Base-by-base conservation (phyloP, 2,113 vertebrate genomes). In the Triplophysa rosa region DNA sequence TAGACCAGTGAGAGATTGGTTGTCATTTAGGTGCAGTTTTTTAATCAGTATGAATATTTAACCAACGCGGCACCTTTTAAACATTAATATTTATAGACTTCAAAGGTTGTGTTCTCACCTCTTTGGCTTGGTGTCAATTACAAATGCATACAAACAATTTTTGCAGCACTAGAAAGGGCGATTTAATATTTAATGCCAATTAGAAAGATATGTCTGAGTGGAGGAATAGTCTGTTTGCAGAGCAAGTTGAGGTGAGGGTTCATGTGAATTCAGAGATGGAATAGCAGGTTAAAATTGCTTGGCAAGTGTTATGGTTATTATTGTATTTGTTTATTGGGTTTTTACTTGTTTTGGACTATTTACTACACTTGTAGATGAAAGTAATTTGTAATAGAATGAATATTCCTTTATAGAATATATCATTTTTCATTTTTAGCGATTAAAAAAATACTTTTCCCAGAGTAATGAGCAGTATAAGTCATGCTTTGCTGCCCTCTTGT, bases 21-120 rank as follows among this genome's bases (percentile, higher is more conserved):
- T 21, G 1, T 42, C 40, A 19, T 49, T 19, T 65, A 21, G 54
- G 33, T 73, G 70, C 63, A 49, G 13, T 56, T 75, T 52, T 77
- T 54, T 1, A 54, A 81, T 81, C 70, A 80, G 63, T 63, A 70
- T 65, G 21, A 68, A 81, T 73, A 80, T 83, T 78, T 83, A 84
- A 84, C 26, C 61, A 56, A 59, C 33, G 45, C 72, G 23, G 23
- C 45, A 49, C 26, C 40, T 33, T 7, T 3, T 24, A 59, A 5
- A 26, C 16, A 84, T 82, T 64, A 75, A 80, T 87, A 83, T 87
- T 54, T 80, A 82, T 84, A 76, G 83, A 21, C 77, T 79, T 42
- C 61, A 80, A 71, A 79, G 80, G 72, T 78, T 72, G 71, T 78
- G 37, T 63, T 42, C 42, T 82, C 40, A 29, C 71, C 74, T 80